Base-by-base conservation (phyloP, 2,113 vertebrate genomes). In the Microtus ochrogaster region DNA sequence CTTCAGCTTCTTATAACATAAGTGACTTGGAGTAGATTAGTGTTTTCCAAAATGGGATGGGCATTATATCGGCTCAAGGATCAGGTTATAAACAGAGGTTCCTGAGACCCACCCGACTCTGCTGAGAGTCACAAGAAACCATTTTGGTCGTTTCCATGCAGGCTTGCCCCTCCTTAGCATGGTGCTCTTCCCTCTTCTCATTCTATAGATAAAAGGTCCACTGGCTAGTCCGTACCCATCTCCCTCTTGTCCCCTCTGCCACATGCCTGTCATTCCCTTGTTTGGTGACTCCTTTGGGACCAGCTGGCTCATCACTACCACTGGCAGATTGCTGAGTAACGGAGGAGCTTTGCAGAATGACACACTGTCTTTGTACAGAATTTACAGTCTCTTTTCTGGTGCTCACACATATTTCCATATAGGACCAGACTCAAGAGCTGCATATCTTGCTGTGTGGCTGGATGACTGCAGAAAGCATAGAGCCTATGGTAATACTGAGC, bases 241-340 rank as follows among this genome's bases (percentile, higher is more conserved):
- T 49, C 22, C 8, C 36, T 26, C 44, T 5, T 52, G 49, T 28
- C n/a, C 13, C 84, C 61, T 13, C 70, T 7, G 4, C 11, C 5
- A 28, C 7, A 30, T 77, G 65, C n/a, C 30, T 30, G 5, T 33
- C 65, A 41, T 33, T 6, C 33, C 66, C 14, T 83, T 78, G 28
- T 49, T 58, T 26, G 3, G 52, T 66, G 74, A 66, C 19, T 84
- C n/a, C 19, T 94, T 44, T 19, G 21, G 65, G 9, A 30, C 70
- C 39, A 68, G 19, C 5, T 77, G 36, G 22, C 86, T 66, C 52
- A 0, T 61, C n/a, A 74, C n/a, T 7, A 1, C 44, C 0, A 3
- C 52, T 44, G 52, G 84, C 81, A 26, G 58, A 61, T 5, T 68
- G 84, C 90, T 94, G 83, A 91, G 90, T 49, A 70, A 93, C 1